Evolutionary conservation across 1,140 invertebrate genomes (phyloP).

Genomic region (Chironomus tepperi): DNA sequence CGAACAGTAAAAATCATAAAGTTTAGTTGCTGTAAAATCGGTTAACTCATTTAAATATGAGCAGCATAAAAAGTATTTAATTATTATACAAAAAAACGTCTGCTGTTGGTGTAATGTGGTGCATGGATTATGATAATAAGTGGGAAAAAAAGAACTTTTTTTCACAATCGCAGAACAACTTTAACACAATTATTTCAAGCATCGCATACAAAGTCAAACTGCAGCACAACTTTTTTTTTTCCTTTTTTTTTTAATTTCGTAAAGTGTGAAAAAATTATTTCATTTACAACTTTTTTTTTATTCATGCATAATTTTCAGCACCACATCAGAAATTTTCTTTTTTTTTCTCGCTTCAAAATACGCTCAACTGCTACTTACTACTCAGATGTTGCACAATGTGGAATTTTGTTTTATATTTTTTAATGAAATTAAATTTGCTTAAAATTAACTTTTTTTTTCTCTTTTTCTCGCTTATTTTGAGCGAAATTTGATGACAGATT

Average conservation of each 20-base stretch:
- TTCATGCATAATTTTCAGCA: not conserved
- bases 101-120: not conserved
- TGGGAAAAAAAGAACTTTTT: too few species aligned
- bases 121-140: constrained; percentile 7
- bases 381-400: constrained; percentile 6
- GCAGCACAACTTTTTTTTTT: not conserved
- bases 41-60: constrained; percentile 9
- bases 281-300: not conserved
- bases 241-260: too few species aligned
- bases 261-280: not conserved
- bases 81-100: constrained; percentile 4
- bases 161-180: not conserved
- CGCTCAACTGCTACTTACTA: not conserved
- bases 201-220: not conserved
- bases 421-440: constrained; percentile 15
- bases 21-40: not conserved
- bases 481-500: too few species aligned
- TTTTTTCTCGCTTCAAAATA: not conserved
- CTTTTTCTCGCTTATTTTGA: too few species aligned
- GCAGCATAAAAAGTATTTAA: not conserved
- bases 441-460: constrained; percentile 2
- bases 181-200: not conserved
- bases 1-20: not conserved
- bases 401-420: not conserved
- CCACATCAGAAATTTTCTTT: too few species aligned